A percentile compares a stretch with the other conserved stretches of the same genome.
phyloP scores from a whole-genome alignment of 2,113 vertebrate genomes.

The Myotis lucifugus region DNA sequence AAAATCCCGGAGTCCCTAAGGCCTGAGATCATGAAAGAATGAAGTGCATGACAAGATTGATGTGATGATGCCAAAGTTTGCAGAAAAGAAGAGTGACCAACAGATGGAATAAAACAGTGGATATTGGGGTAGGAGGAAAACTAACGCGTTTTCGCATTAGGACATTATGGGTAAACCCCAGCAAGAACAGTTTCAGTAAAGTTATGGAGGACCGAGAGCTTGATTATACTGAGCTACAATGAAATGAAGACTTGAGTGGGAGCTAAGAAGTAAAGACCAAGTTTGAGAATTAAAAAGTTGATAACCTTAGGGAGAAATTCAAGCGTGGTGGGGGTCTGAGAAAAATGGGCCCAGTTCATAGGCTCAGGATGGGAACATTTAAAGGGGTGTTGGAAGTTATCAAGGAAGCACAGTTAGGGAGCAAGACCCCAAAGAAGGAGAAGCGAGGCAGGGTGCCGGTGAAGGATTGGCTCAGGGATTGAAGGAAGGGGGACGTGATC shows the following conservation, averaged over 20 bases:
- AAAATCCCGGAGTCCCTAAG: not conserved
- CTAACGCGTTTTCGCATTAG: not conserved
- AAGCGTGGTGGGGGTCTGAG: no score
- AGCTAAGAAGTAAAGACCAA: not conserved
- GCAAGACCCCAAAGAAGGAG: not conserved
- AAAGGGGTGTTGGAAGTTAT: not conserved
- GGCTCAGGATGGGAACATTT: not conserved
- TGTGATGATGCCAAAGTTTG: not conserved
- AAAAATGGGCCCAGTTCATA: not conserved
- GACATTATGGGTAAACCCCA: not conserved
- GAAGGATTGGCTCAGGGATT: accelerated
- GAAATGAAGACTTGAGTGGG: not conserved
- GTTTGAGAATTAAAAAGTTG: not conserved
- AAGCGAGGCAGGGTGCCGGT: not conserved
- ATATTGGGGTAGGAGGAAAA: not conserved
- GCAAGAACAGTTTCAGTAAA: not conserved
- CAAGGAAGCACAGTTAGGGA: not conserved
- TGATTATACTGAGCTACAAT: not conserved
- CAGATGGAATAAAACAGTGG: not conserved
- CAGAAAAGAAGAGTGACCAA: not conserved
- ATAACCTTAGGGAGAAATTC: not conserved
- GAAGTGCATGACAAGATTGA: not conserved
- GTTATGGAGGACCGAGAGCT: not conserved
- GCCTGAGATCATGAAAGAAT: not conserved
- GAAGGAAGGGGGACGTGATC: not conserved